phyloP scores from a whole-genome alignment of 1,140 invertebrate genomes.

The Drosophila tropicalis region DNA sequence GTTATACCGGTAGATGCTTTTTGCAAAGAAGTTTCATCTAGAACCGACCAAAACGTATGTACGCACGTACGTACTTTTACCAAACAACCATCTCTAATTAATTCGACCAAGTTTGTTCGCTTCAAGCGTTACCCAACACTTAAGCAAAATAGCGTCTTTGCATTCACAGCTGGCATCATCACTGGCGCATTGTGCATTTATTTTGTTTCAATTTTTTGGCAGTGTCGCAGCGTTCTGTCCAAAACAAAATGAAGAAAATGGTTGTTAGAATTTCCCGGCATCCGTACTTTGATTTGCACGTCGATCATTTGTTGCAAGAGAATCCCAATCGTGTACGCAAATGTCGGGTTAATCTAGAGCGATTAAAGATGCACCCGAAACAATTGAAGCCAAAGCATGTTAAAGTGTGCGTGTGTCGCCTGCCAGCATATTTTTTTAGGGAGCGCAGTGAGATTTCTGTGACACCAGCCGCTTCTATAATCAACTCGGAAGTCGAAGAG shows the following conservation, averaged over 20 bases:
- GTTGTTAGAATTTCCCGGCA: slow-evolving; percentile 61
- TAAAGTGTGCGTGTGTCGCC: slow-evolving; percentile 60
- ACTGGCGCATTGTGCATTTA: neutral
- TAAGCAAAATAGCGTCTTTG: slow-evolving; percentile 20
- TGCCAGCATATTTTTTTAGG: slow-evolving; percentile 43
- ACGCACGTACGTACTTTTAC: too few species aligned
- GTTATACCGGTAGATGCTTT: too few species aligned
- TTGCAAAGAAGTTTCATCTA: too few species aligned
- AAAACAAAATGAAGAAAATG: slow-evolving; percentile 53
- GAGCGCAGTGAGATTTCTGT: slow-evolving; percentile 64
- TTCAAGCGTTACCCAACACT: slow-evolving; percentile 12
- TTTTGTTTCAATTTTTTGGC: neutral
- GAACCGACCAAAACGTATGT: too few species aligned
- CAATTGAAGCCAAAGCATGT: slow-evolving; percentile 36
- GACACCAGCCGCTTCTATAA: slow-evolving; percentile 69
- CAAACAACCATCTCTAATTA: neutral
- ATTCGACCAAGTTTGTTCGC: too few species aligned
- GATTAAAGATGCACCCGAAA: slow-evolving; percentile 41
- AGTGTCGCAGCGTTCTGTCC: slow-evolving; percentile 42
- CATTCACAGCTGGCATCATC: neutral
- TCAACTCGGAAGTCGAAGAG: slow-evolving; percentile 59
- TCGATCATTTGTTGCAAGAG: slow-evolving; percentile 14
- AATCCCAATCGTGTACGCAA: slow-evolving; percentile 44
- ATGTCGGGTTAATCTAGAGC: slow-evolving; percentile 65
- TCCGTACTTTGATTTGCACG: slow-evolving; percentile 47